These are phyloP conservation scores for Phalacrocorax brasilianus DNA, from an alignment of 2,113 vertebrate genomes.

Conservation along the genomic window DNA sequence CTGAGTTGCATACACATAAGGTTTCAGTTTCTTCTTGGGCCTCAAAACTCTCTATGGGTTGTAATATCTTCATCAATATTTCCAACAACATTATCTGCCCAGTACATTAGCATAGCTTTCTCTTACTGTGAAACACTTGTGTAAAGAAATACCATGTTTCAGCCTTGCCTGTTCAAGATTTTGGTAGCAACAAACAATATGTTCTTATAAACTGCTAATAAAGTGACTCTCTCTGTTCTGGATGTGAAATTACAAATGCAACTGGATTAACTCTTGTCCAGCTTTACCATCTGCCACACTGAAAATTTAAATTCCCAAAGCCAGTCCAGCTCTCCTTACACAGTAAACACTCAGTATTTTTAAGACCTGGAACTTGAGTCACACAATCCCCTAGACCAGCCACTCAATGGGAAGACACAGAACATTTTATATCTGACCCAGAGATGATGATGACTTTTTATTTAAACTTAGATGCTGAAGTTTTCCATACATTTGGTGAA, in stretches of 20 bases:
- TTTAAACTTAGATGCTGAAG: neutral
- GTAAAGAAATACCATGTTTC: neutral
- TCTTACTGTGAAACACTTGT: neutral
- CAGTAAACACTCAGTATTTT: neutral
- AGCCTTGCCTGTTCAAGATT: neutral
- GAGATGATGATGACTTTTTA: neutral
- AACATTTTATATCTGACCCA: neutral
- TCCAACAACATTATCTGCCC: neutral
- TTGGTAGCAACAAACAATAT: neutral
- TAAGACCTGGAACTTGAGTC: neutral
- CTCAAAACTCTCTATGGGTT: neutral
- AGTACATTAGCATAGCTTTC: neutral
- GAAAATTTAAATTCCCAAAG: neutral
- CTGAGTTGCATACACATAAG: neutral
- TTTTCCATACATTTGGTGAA: neutral
- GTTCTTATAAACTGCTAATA: neutral
- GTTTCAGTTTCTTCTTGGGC: neutral
- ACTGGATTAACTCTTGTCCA: neutral
- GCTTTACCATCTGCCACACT: neutral
- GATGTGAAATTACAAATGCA: neutral
- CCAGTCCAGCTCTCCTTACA: neutral
- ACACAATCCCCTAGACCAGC: neutral
- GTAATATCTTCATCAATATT: neutral
- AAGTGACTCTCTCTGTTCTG: neutral
- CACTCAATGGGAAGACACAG: neutral